phyloP scores from a whole-genome alignment of 2,113 vertebrate genomes.

The Archocentrus centrarchus region DNA sequence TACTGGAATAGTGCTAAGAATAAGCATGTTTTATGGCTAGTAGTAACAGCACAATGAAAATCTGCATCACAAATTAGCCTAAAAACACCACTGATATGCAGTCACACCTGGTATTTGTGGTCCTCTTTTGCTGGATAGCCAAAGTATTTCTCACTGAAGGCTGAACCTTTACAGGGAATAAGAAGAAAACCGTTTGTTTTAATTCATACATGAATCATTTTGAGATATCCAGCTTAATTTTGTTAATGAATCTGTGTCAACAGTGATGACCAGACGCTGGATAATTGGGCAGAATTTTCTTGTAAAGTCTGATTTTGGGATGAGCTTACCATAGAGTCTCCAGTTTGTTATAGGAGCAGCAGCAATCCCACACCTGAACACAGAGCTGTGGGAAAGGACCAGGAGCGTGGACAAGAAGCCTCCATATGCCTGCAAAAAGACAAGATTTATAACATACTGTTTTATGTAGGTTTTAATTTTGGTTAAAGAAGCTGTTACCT shows the following conservation, averaged over 20 bases:
- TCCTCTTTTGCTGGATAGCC: constrained; percentile 59
- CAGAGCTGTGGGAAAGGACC: constrained; percentile 70
- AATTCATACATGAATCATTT: not conserved
- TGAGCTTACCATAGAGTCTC: constrained; percentile 73
- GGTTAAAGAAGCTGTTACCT: constrained; percentile 57
- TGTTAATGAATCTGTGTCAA: not conserved
- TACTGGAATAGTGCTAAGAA: not conserved
- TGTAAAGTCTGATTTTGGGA: not conserved
- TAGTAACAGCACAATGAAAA: not conserved
- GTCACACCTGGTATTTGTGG: constrained; percentile 69
- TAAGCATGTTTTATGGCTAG: not conserved
- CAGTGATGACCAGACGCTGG: not conserved
- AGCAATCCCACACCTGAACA: constrained; percentile 75
- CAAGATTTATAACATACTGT: not conserved
- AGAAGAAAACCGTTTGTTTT: not conserved
- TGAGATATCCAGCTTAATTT: not conserved
- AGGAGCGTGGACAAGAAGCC: constrained; percentile 77
- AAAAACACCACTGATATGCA: not conserved
- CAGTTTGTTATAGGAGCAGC: constrained; percentile 80
- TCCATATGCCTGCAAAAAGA: constrained; percentile 75
- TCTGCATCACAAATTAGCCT: not conserved
- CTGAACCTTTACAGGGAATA: constrained; percentile 64
- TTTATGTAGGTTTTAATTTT: not conserved
- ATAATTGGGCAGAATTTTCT: not conserved
- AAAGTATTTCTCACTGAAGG: constrained; percentile 76